Conservation (phyloP, 2,113 vertebrate genomes). For the Atrichornis clamosus region DNA sequence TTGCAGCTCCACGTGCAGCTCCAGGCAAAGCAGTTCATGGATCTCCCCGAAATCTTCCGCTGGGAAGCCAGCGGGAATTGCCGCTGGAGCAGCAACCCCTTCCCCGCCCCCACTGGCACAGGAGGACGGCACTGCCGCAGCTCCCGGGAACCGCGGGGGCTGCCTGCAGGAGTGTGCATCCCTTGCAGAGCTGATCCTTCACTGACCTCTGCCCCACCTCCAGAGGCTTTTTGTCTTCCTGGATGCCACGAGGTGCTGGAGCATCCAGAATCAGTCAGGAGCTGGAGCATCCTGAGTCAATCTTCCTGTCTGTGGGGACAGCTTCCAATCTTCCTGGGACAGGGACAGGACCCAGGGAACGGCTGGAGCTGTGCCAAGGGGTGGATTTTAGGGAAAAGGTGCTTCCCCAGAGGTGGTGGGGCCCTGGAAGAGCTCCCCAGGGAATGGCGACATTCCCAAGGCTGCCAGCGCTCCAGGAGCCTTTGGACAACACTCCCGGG, state of each 20-base stretch:
- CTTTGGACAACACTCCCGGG: not conserved
- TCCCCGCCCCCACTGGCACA: not conserved
- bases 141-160: no score
- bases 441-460: not conserved
- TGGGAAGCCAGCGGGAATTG: not conserved
- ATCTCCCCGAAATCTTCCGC: accelerated
- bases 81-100: not conserved
- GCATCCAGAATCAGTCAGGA: not conserved
- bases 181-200: not conserved
- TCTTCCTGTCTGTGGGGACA: not conserved
- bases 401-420: not conserved
- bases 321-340: not conserved
- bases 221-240: not conserved
- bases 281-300: not conserved
- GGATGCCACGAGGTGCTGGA: not conserved
- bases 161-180: no score
- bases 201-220: not conserved
- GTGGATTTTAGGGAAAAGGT: not conserved
- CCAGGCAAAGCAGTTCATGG: not conserved
- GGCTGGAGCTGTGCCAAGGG: not conserved
- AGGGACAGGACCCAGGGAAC: not conserved
- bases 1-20: not conserved
- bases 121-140: accelerated
- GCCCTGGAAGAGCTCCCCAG: not conserved
- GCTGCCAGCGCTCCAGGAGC: not conserved